These are phyloP conservation scores for Cheilinus undulatus DNA, from an alignment of 2,113 vertebrate species.

Conservation along the genomic window DNA sequence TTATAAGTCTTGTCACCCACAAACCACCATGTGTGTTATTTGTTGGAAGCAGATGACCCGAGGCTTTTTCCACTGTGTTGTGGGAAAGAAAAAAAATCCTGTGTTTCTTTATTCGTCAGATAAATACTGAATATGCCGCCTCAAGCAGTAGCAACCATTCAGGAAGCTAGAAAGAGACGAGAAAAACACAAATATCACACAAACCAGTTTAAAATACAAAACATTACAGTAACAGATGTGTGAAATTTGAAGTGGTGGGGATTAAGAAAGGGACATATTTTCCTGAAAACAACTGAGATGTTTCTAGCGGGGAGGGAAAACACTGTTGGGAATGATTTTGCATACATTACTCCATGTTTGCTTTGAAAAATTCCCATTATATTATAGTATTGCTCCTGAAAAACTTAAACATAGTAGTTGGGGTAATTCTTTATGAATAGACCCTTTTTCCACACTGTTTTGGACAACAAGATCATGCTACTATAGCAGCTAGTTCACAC, in stretches of 20 bases:
- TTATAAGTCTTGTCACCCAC: conserved; percentile 6
- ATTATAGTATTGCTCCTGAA: no score
- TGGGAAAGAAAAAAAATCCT: conserved; percentile 6
- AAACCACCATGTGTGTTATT: conserved; percentile 15
- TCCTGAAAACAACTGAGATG: no score
- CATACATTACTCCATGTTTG: no score
- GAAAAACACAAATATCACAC: neutral
- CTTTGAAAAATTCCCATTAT: no score
- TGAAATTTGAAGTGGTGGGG: neutral
- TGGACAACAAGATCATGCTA: no score
- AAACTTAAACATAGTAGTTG: no score
- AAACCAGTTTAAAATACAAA: conserved; percentile 3
- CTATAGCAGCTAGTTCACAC: no score
- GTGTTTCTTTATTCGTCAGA: conserved; percentile 26
- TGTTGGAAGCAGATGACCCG: neutral
- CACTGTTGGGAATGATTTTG: no score
- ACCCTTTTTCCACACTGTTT: no score
- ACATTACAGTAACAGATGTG: neutral
- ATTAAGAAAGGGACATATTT: no score
- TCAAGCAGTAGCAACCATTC: neutral
- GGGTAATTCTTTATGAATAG: no score
- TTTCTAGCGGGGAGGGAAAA: no score
- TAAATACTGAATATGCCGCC: conserved; percentile 17
- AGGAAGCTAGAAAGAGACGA: neutral
- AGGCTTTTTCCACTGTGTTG: conserved; percentile 9